Evolutionary conservation across 1,140 invertebrate species (phyloP).

Genomic region (Phocides pigmalion): DNA sequence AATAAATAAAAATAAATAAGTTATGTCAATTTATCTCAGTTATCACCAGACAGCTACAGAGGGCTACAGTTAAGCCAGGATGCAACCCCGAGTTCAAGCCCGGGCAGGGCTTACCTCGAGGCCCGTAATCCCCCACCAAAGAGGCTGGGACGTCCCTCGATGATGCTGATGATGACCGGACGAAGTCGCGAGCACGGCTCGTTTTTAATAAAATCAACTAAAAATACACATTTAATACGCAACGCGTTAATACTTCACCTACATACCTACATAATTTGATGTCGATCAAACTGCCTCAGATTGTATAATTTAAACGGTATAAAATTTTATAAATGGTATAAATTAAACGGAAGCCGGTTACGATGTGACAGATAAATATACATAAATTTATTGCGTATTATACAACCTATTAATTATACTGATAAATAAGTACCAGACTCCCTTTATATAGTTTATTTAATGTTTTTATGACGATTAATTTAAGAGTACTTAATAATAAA

Average conservation of each 20-base stretch:
- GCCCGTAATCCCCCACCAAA: no score
- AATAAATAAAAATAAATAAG: no score
- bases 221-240: neutral
- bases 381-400: conserved; percentile 35
- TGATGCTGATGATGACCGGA: neutral
- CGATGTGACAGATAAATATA: conserved; percentile 34
- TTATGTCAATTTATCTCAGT: no score
- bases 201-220: neutral
- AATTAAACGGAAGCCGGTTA: conserved; percentile 33
- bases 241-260: conserved; percentile 16
- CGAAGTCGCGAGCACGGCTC: no score
- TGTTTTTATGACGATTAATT: conserved; percentile 1
- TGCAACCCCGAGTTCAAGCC: no score
- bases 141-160: no score
- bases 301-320: conserved; percentile 38
- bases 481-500: no score
- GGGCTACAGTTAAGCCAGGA: no score
- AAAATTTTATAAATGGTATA: conserved; percentile 30
- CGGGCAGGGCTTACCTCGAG: no score
- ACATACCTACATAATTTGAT: conserved; percentile 28
- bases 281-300: conserved; percentile 21
- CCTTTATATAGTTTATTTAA: neutral
- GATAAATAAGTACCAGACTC: conserved; percentile 22
- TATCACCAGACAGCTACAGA: no score
- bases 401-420: conserved; percentile 28